Conservation (phyloP, 2,113 vertebrate species). For the Halichoerus grypus region DNA sequence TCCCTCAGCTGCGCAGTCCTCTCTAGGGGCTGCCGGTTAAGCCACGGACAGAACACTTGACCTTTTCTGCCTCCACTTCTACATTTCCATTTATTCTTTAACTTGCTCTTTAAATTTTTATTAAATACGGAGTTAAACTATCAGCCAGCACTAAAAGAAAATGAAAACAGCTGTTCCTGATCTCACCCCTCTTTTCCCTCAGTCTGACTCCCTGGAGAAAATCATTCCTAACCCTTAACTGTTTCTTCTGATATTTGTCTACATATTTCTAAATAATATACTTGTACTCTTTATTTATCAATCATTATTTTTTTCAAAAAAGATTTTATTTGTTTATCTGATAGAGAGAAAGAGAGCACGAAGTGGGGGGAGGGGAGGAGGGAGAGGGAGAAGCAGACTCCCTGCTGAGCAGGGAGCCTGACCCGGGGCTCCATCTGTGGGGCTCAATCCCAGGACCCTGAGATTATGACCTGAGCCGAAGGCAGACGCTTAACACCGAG, state of each 20-base stretch:
- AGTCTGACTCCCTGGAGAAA: neutral
- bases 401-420: neutral
- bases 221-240: neutral
- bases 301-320: neutral
- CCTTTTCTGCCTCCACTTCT: neutral
- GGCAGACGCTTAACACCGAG: no score
- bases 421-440: neutral
- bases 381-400: neutral
- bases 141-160: neutral
- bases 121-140: neutral
- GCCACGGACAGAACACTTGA: neutral
- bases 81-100: neutral
- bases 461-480: no score
- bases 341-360: neutral
- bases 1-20: neutral
- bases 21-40: neutral
- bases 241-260: constrained; percentile 16
- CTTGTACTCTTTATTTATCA: neutral
- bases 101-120: neutral
- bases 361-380: neutral
- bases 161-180: neutral
- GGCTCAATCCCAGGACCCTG: neutral
- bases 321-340: neutral
- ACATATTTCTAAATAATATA: constrained; percentile 10
- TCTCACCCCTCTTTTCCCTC: neutral